Conservation (phyloP, 2,888 invertebrate genomes). For the Aleiodes testaceus region DNA sequence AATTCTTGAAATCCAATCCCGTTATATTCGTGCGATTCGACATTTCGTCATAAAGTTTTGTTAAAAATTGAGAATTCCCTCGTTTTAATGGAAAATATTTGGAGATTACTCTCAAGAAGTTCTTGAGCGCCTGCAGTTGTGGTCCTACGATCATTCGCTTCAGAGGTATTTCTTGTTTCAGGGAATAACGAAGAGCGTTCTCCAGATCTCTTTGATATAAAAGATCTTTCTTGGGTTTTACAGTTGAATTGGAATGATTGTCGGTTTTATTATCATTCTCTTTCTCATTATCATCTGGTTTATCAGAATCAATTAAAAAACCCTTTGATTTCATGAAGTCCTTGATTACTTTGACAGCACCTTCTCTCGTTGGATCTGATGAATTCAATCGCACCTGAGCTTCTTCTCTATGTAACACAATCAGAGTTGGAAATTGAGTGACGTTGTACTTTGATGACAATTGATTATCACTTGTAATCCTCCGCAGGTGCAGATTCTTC, state of each 20-base stretch:
- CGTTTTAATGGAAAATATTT: conserved; percentile 60
- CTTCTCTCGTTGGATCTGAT: conserved; percentile 72
- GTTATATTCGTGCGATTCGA: conserved; percentile 71
- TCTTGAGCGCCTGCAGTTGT: conserved; percentile 81
- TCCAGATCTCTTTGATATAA: conserved; percentile 92
- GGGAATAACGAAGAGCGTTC: conserved; percentile 86
- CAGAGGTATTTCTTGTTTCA: conserved; percentile 88
- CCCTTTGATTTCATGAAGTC: conserved; percentile 72
- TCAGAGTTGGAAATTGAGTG: conserved; percentile 76
- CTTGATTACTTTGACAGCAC: conserved; percentile 75
- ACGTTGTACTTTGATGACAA: conserved; percentile 74
- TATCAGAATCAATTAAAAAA: conserved; percentile 43
- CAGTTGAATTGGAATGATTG: conserved; percentile 38
- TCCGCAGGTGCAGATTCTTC: conserved; percentile 76
- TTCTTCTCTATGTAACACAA: conserved; percentile 73
- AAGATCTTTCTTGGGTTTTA: conserved; percentile 74
- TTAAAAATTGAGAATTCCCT: conserved; percentile 58
- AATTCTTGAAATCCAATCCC: conserved; percentile 78
- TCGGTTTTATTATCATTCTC: no score
- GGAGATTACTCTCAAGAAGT: conserved; percentile 82
- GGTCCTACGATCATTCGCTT: conserved; percentile 81
- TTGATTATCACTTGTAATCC: conserved; percentile 76
- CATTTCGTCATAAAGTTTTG: conserved; percentile 74
- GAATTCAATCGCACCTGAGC: conserved; percentile 72
- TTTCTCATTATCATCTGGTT: conserved; percentile 55